These are phyloP conservation scores for Xanthorhoe designata DNA, from an alignment of 2,888 invertebrate species.

Conservation along the genomic window DNA sequence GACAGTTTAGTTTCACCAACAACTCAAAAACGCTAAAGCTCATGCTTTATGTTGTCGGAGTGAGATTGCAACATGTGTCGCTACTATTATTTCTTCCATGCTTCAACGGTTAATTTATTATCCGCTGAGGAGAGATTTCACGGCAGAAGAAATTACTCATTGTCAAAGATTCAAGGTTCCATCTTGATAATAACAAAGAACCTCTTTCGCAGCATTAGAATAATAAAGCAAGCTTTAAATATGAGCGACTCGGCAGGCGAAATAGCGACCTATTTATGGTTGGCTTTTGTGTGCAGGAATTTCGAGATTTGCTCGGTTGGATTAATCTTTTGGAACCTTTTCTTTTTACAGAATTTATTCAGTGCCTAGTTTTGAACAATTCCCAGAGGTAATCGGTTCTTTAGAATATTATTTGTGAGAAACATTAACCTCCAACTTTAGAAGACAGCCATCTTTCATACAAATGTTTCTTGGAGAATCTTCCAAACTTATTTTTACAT, in stretches of 20 bases:
- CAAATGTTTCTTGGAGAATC: background rate
- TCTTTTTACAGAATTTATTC: slow-evolving; percentile 29
- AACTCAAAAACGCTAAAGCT: background rate
- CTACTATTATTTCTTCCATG: slow-evolving; percentile 8
- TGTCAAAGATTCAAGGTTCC: slow-evolving; percentile 63
- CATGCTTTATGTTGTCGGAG: background rate
- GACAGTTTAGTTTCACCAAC: background rate
- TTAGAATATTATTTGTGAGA: slow-evolving; percentile 7
- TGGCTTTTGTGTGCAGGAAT: slow-evolving; percentile 43
- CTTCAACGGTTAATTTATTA: slow-evolving; percentile 58
- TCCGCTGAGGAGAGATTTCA: slow-evolving; percentile 61
- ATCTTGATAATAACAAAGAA: slow-evolving; percentile 56
- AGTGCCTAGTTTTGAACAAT: slow-evolving; percentile 28
- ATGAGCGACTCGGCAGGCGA: slow-evolving; percentile 43
- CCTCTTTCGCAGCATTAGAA: slow-evolving; percentile 50
- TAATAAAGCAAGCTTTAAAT: slow-evolving; percentile 51
- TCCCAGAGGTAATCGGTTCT: slow-evolving; percentile 21
- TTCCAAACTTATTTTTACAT: background rate
- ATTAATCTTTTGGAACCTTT: slow-evolving; percentile 40
- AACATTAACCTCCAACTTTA: background rate
- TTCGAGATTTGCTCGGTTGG: slow-evolving; percentile 42
- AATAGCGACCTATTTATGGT: slow-evolving; percentile 43
- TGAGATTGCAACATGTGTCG: slow-evolving; percentile 2
- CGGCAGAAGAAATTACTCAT: slow-evolving; percentile 66
- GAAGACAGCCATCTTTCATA: background rate